Base-by-base conservation (phyloP, 2,113 vertebrate genomes). In the Acrocephalus arundinaceus region DNA sequence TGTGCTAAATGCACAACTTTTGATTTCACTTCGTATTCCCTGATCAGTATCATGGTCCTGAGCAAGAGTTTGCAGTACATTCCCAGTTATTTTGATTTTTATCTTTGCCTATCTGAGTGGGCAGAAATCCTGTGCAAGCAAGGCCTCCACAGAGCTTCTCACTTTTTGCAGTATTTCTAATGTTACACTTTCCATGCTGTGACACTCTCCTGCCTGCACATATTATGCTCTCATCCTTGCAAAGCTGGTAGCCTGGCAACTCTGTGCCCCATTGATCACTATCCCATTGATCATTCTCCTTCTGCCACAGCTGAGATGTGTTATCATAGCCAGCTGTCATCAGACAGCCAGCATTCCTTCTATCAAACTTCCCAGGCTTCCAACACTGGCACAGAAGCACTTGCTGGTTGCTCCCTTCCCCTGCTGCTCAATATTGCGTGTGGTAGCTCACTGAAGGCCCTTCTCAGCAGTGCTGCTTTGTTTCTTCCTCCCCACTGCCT, bases 241-340 rank as follows among this genome's bases (percentile, higher is more conserved):
- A 65, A 65, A 90, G 58, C 63, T 41, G 52, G 75, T 59, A 92
- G 74, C 88, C 78, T 92, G 78, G 94, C 74, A 95, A 48, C 48
- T 73, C 84, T 80, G 30, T 28, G 16, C 46, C 41, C 76, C 59
- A 80, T 23, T 82, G 84, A 85, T 87, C 59, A 39, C 22, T 19
- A 28, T n/a, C 45, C 77, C 68, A 72, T 39, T 58, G 85, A 85
- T 79, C 71, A 61, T 25, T 28, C 30, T 80, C 63, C 59, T 85
- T 22, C 68, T 65, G 27, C 48, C 0, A 3, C 41, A 77, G 75
- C 45, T 1, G 5, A 82, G 52, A 35, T 20, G 22, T 17, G 30
- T 46, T 54, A 71, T 35, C 57, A 39, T 9, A 55, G 28, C 48
- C 28, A 20, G 24, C 27, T 84, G 41, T 15, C 68, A 73, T 49